Evolutionary conservation across 2,113 vertebrate genomes (phyloP).

Genomic region (Thinocorus orbignyianus): DNA sequence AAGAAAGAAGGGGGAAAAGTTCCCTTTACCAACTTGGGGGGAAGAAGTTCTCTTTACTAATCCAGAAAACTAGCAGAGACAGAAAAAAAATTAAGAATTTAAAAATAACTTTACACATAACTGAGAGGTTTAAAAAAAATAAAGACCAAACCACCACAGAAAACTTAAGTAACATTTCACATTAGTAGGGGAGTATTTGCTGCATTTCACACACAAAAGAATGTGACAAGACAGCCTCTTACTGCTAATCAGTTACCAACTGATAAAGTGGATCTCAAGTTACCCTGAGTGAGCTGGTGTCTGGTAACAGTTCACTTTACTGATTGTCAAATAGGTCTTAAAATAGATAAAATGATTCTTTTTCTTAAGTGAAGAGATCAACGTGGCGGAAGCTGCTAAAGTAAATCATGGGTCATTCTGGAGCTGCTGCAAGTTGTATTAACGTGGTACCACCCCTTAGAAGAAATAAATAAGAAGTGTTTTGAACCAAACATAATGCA

Average conservation of each 20-base stretch:
- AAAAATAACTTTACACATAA: not conserved
- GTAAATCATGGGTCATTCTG: not conserved
- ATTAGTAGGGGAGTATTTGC: not conserved
- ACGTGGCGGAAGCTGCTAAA: not conserved
- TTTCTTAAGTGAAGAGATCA: not conserved
- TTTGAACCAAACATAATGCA: not conserved
- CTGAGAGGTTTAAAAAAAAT: not conserved
- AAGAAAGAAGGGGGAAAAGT: not conserved
- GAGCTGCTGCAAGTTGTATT: not conserved
- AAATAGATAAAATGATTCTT: not conserved
- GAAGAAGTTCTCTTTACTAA: not conserved
- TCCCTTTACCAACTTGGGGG: not conserved
- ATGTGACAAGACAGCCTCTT: not conserved
- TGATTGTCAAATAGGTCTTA: not conserved
- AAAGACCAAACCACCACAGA: not conserved
- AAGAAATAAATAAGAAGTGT: not conserved
- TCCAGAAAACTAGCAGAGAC: not conserved
- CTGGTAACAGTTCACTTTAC: slow-evolving; percentile 17
- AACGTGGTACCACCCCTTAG: not conserved
- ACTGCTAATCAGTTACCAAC: slow-evolving; percentile 8
- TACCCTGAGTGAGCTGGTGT: slow-evolving; percentile 9
- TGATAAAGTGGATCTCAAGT: slow-evolving; percentile 42
- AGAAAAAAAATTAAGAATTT: not conserved
- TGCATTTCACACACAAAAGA: not conserved
- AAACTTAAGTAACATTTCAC: not conserved